These are phyloP conservation scores for Drosophila elegans DNA, from an alignment of 1,140 invertebrate species.

Conservation along the genomic window DNA sequence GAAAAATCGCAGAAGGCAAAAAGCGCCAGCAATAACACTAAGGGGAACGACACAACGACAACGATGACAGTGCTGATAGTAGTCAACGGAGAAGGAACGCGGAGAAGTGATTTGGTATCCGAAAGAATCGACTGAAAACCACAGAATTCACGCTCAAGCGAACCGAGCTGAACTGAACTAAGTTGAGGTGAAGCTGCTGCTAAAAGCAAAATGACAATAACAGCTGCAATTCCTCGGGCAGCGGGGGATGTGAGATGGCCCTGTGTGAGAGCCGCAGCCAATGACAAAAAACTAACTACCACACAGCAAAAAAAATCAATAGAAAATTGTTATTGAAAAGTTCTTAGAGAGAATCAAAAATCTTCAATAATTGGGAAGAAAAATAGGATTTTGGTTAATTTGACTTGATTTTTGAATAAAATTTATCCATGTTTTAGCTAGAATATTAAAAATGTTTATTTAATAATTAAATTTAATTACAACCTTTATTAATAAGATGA, in stretches of 20 bases:
- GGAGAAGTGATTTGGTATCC: conserved; percentile 5
- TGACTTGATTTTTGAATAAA: too few relatives aligned
- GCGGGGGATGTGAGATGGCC: conserved; percentile 1
- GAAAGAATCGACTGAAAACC: conserved; percentile 66
- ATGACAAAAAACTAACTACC: conserved; percentile 42
- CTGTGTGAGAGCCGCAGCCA: conserved; percentile 10
- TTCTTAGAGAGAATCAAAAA: neutral
- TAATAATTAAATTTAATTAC: too few relatives aligned
- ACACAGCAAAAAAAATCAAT: conserved; percentile 5
- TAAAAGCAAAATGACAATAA: conserved; percentile 80
- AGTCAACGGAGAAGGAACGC: conserved; percentile 5
- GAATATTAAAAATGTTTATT: too few relatives aligned
- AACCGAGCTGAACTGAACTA: conserved; percentile 46
- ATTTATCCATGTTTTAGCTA: too few relatives aligned
- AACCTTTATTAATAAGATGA: too few relatives aligned
- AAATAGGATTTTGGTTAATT: too few relatives aligned
- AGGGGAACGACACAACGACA: conserved; percentile 23
- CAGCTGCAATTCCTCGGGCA: conserved; percentile 62
- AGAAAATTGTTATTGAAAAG: neutral
- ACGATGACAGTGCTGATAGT: conserved; percentile 59
- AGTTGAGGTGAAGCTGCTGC: conserved; percentile 62
- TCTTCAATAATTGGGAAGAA: neutral
- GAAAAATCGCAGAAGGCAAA: conserved; percentile 51
- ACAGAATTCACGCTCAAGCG: conserved; percentile 65
- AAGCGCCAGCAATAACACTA: conserved; percentile 43